Percentiles rank a stretch among this genome's conserved stretches.
phyloP scores from a whole-genome alignment of 2,797 vertebrate species.

The Hippopotamyrus pictus region DNA sequence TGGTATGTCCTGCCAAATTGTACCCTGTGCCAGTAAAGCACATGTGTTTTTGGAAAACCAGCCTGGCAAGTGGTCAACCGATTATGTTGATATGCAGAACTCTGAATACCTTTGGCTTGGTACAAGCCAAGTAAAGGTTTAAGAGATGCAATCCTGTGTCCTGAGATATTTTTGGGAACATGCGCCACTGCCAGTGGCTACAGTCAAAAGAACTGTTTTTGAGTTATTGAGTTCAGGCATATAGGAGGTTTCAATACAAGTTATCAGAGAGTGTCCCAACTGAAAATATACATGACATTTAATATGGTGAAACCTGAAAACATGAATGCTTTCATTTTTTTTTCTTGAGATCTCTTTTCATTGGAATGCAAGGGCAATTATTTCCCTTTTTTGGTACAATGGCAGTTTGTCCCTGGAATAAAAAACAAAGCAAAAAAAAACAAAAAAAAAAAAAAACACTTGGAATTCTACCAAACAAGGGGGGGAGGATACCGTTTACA shows the following conservation, averaged over 20 bases:
- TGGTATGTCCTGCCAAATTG: conserved; percentile 79
- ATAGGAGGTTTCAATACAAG: neutral
- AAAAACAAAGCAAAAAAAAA: neutral
- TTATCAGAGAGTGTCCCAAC: neutral
- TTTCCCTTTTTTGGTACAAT: neutral
- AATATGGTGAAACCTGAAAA: neutral
- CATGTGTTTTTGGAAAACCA: conserved; percentile 69
- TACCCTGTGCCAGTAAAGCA: conserved; percentile 64
- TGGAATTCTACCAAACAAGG: conserved; percentile 34
- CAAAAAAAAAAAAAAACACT: neutral
- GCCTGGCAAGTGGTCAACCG: conserved; percentile 53
- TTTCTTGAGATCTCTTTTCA: conserved; percentile 40
- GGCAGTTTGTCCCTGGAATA: neutral
- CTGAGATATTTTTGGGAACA: neutral
- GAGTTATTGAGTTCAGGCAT: neutral
- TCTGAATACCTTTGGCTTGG: conserved; percentile 34
- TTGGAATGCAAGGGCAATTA: conserved; percentile 45
- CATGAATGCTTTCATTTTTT: neutral
- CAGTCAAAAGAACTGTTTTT: neutral
- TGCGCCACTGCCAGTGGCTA: neutral
- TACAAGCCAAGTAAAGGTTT: conserved; percentile 16
- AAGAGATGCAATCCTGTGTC: neutral
- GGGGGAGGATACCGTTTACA: conserved; percentile 29
- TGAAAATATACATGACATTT: conserved; percentile 11
- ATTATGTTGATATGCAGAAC: conserved; percentile 51